These are phyloP conservation scores for Valencia hispanica DNA, from an alignment of 2,797 vertebrate species.

Conservation along the genomic window DNA sequence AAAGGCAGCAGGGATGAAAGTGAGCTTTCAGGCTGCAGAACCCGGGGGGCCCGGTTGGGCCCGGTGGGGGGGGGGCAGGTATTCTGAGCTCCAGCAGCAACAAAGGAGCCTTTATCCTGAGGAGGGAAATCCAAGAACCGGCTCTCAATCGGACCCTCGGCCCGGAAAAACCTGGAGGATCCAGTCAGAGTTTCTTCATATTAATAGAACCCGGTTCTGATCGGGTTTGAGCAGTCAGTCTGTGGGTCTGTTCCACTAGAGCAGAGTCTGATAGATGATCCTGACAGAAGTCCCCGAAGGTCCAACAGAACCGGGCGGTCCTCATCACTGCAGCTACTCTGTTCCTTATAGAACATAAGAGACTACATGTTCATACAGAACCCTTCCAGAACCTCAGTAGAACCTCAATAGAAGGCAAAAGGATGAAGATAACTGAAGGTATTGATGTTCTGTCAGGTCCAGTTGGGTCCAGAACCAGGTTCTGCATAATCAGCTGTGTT, in stretches of 20 bases:
- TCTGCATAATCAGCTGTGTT: not conserved
- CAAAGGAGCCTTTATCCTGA: slow-evolving; percentile 62
- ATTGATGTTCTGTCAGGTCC: no score
- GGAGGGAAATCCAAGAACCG: slow-evolving; percentile 57
- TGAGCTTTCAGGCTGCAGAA: slow-evolving; percentile 81
- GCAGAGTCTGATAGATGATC: not conserved
- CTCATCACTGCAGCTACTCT: not conserved
- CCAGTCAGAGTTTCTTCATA: not conserved
- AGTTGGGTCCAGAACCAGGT: not conserved
- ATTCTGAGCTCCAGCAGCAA: slow-evolving; percentile 73
- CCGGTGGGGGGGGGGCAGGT: slow-evolving; percentile 61
- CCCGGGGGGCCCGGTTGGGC: slow-evolving; percentile 34
- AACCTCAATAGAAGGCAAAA: no score
- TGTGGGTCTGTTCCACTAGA: not conserved
- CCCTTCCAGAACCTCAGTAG: not conserved
- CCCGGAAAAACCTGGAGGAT: not conserved
- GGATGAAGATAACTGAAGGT: no score
- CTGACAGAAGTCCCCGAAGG: not conserved
- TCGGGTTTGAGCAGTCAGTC: not conserved
- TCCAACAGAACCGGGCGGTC: not conserved
- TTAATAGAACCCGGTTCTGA: not conserved
- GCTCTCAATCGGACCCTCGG: slow-evolving; percentile 18
- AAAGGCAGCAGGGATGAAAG: slow-evolving; percentile 78
- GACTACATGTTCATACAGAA: not conserved
- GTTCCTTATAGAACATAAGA: not conserved